These are phyloP conservation scores for Ceratina australensis DNA, from an alignment of 1,140 invertebrate species.

Conservation along the genomic window DNA sequence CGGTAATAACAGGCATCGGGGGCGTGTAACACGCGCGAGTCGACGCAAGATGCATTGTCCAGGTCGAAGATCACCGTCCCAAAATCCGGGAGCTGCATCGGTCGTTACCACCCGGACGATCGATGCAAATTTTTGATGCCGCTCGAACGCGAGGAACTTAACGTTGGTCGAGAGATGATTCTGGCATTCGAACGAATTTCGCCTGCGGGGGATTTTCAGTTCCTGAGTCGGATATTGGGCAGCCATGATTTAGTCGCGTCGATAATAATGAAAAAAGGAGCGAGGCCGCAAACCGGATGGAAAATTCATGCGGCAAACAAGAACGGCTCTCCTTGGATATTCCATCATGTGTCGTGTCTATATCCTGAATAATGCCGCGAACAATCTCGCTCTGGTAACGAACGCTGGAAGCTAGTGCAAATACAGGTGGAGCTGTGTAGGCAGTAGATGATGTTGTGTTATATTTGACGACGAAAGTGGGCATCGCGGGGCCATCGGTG, in stretches of 20 bases:
- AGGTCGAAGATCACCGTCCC: constrained; percentile 27
- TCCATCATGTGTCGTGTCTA: constrained; percentile 51
- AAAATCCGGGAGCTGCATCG: neutral
- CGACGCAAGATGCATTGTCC: neutral
- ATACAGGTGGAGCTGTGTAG: constrained; percentile 30
- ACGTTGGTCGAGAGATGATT: neutral
- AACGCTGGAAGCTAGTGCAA: constrained; percentile 41
- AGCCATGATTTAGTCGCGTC: neutral
- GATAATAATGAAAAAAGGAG: constrained; percentile 33
- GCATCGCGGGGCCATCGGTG: constrained; percentile 39
- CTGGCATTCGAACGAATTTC: neutral
- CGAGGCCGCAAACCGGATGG: neutral
- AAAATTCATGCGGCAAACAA: constrained; percentile 28
- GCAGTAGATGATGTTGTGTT: no score
- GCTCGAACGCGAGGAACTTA: neutral
- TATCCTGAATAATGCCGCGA: constrained; percentile 56
- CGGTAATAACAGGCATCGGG: constrained; percentile 45
- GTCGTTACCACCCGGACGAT: neutral
- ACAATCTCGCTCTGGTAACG: constrained; percentile 47
- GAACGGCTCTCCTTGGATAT: constrained; percentile 46
- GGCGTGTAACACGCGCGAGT: neutral
- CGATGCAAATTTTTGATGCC: neutral
- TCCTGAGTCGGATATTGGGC: constrained; percentile 8
- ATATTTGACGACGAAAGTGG: constrained; percentile 39
- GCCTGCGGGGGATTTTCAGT: neutral